phyloP scores from a whole-genome alignment of 2,888 invertebrate species.

The Cryptophagus acutangulus region DNA sequence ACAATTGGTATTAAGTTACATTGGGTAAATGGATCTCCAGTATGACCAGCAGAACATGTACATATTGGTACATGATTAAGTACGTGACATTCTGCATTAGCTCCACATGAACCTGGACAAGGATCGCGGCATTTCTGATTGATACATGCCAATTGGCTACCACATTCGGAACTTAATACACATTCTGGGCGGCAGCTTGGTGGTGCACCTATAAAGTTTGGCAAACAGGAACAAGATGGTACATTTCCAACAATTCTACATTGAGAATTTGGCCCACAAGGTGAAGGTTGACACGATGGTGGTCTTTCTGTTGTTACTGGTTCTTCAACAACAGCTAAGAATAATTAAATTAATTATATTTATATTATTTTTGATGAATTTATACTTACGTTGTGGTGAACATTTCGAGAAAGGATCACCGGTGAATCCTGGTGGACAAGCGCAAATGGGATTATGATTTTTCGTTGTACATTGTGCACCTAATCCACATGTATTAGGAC shows the following conservation, averaged over 20 bases:
- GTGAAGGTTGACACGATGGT: constrained; percentile 74
- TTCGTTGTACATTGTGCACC: constrained; percentile 76
- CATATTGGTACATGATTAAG: constrained; percentile 78
- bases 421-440: constrained; percentile 76
- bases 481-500: constrained; percentile 81
- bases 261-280: constrained; percentile 79
- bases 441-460: constrained; percentile 84
- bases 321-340: constrained; percentile 37
- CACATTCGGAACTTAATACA: constrained; percentile 73
- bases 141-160: constrained; percentile 70
- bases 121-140: constrained; percentile 78
- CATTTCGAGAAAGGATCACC: constrained; percentile 84
- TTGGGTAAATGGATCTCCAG: constrained; percentile 76
- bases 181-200: constrained; percentile 78
- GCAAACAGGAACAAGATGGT: constrained; percentile 74
- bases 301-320: constrained; percentile 56
- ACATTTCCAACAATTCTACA: constrained; percentile 69
- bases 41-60: constrained; percentile 67
- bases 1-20: constrained; percentile 56
- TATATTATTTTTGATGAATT: neutral
- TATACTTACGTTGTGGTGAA: constrained; percentile 60
- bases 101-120: constrained; percentile 76
- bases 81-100: constrained; percentile 73
- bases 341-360: neutral
- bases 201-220: constrained; percentile 73